A percentile compares a stretch with the other conserved stretches of the same genome.
These are phyloP conservation scores for Cryptomyrus ogoouensis DNA, from an alignment of 2,113 vertebrate species.

Conservation along the genomic window DNA sequence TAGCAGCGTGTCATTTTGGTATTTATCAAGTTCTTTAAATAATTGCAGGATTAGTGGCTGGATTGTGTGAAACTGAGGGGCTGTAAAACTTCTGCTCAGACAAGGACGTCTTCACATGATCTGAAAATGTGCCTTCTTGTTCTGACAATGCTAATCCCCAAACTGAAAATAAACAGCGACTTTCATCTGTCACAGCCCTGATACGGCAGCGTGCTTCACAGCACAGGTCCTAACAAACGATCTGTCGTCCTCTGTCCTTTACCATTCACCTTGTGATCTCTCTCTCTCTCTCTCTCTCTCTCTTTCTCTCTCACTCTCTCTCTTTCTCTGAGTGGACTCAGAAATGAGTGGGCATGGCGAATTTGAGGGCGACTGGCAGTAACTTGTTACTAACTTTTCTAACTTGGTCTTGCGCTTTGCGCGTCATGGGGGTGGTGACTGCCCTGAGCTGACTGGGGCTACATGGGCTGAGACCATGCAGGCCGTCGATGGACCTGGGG, in stretches of 20 bases:
- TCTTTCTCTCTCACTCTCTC: not conserved
- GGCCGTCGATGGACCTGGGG: no score
- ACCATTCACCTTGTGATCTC: not conserved
- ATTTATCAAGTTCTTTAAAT: not conserved
- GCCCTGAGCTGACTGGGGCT: not conserved
- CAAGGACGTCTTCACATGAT: not conserved
- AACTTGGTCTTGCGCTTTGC: not conserved
- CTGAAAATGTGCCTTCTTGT: not conserved
- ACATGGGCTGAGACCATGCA: not conserved
- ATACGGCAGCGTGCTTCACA: not conserved
- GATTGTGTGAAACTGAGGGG: not conserved
- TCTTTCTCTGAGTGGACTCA: not conserved
- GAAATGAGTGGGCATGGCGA: not conserved
- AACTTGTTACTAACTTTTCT: not conserved
- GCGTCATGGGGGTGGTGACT: no score
- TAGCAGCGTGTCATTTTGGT: not conserved
- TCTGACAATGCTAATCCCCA: not conserved
- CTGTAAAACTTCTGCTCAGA: not conserved
- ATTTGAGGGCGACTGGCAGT: not conserved
- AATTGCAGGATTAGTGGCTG: not conserved
- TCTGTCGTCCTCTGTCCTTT: not conserved
- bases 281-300: slow-evolving; percentile 25
- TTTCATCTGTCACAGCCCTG: not conserved
- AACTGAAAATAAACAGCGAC: not conserved
- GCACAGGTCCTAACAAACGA: not conserved